These are phyloP conservation scores for Gallinago jamesoni DNA, from an alignment of 2,113 vertebrate genomes.

Conservation along the genomic window DNA sequence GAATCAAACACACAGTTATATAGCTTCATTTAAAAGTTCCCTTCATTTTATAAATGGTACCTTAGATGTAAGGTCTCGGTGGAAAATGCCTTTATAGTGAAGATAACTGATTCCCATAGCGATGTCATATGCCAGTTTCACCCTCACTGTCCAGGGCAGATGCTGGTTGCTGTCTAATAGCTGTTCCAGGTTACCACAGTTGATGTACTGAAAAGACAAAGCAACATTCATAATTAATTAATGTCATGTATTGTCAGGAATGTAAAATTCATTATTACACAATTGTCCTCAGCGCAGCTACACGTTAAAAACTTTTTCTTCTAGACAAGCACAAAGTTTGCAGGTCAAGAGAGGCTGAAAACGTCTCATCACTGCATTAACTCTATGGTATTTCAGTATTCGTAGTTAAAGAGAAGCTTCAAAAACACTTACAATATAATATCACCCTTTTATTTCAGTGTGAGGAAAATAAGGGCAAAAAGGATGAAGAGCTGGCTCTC, in stretches of 20 bases:
- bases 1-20: not conserved
- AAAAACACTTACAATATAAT: not conserved
- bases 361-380: not conserved
- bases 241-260: not conserved
- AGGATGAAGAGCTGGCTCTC: not conserved
- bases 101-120: slow-evolving; percentile 91
- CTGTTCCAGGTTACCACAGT: slow-evolving; percentile 96
- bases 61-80: slow-evolving; percentile 98
- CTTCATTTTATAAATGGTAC: slow-evolving; percentile 59
- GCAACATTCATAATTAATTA: not conserved
- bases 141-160: slow-evolving; percentile 88
- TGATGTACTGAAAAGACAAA: slow-evolving; percentile 88
- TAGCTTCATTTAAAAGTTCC: not conserved
- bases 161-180: slow-evolving; percentile 91
- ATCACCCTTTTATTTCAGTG: not conserved
- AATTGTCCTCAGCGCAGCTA: not conserved
- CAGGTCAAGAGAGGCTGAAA: not conserved
- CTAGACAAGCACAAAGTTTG: not conserved
- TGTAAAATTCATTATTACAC: not conserved
- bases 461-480: not conserved
- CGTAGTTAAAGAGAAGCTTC: not conserved
- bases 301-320: not conserved
- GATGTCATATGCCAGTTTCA: slow-evolving; percentile 90
- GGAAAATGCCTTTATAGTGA: slow-evolving; percentile 97
- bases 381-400: not conserved